A percentile compares a stretch with the other conserved stretches of the same genome.
Evolutionary conservation across 2,797 vertebrate genomes (phyloP).

Genomic region (Siniperca scherzeri): DNA sequence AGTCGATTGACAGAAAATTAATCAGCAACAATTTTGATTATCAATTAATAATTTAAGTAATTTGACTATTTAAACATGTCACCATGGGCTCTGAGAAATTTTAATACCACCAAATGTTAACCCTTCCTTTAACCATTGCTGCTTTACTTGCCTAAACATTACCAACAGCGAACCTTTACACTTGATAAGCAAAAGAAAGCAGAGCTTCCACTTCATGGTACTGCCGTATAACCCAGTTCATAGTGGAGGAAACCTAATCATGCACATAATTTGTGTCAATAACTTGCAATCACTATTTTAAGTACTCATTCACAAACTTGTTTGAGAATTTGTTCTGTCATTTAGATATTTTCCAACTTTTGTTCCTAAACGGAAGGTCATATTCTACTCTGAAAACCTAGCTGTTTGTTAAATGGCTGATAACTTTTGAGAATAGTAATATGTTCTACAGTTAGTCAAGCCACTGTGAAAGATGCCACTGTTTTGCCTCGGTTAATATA

Average conservation of each 20-base stretch:
- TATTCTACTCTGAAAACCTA: neutral
- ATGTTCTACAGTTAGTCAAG: constrained; percentile 5
- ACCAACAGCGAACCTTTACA: neutral
- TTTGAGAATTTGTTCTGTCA: neutral
- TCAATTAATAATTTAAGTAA: too few species aligned
- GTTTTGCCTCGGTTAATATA: neutral
- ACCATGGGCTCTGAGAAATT: neutral
- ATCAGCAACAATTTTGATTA: neutral
- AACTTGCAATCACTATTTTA: neutral
- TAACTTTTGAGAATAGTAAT: neutral
- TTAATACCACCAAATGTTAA: neutral
- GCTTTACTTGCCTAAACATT: neutral
- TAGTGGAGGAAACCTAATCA: neutral
- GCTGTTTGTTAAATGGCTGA: neutral
- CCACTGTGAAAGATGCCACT: neutral
- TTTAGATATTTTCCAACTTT: constrained; percentile 9
- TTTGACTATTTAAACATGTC: neutral
- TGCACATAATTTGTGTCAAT: neutral
- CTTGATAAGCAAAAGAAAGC: neutral
- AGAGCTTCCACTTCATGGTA: neutral
- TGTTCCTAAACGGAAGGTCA: neutral
- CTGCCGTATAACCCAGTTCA: neutral
- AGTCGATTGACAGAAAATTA: neutral
- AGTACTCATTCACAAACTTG: neutral
- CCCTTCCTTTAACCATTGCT: neutral